Evolutionary conservation across 2,797 vertebrate genomes (phyloP), one percentile per base, ranked within the genome.

Genomic region (Cuculus canorus): DNA sequence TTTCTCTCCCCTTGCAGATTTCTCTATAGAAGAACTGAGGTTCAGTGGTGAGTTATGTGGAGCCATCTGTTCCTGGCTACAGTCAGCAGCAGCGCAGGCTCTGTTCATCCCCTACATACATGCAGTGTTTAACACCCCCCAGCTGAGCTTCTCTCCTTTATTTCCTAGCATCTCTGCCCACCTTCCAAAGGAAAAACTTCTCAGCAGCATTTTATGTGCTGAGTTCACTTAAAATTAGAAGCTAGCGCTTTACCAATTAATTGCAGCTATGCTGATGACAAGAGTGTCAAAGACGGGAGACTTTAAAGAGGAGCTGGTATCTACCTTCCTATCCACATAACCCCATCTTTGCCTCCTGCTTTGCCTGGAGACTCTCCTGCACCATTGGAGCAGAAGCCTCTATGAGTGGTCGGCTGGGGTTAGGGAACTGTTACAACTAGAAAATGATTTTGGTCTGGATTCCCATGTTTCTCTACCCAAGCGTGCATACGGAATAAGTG

Each of bases 381-480:
- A 50, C 47, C 43, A 13, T 41, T 28, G 9, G 27, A 48, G 48
- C n/a, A n/a, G 11, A 43, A 27, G 14, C 53, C 16, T 57, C 16
- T 45, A 3, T 0, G 0, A 17, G 30, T 76, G 37, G 25, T 57
- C 65, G 70, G 0, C 47, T 85, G 64, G 37, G 43, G 11, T 35
- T 64, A 70, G 56, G 47, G 47, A 59, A n/a, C 35, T 82, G 56
- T 33, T 77, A 27, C 0, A 48, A 12, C 47, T 48, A 48, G 5
- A 0, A 80, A 76, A 50, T 25, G 3, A 32, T 70, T 69, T 79
- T 3, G 56, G 71, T 27, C 75, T 66, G 52, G 47, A 63, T 91
- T 90, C 32, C 48, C 64, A 48, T 73, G 71, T 33, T 89, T 43
- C 47, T 82, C 35, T 71, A 52, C 66, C 41, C 41, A 39, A 12